Percentiles rank a stretch among this genome's conserved stretches.
Conservation (phyloP, 2,888 invertebrate genomes). For the Agonopterix heracliana region DNA sequence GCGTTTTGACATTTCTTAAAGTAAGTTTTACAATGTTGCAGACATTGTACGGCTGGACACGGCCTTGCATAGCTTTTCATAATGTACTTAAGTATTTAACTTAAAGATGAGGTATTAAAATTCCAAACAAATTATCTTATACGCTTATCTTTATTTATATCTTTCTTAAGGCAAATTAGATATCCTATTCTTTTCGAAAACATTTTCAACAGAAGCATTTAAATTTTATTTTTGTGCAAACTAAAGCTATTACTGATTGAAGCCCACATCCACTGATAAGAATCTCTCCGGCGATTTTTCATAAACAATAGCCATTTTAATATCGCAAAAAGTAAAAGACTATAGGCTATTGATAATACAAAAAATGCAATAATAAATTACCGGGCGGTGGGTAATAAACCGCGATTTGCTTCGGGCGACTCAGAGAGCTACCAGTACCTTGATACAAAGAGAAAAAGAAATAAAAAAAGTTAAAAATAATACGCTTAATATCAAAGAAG, state of each 20-base stretch:
- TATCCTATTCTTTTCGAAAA: too few species aligned
- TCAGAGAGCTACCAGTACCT: constrained; percentile 65
- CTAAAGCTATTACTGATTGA: constrained; percentile 26
- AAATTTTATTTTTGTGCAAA: background rate
- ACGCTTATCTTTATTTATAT: constrained; percentile 1
- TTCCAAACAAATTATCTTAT: too few species aligned
- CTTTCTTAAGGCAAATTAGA: too few species aligned
- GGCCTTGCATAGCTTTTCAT: too few species aligned
- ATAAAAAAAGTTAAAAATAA: constrained; percentile 50
- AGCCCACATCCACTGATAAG: constrained; percentile 44
- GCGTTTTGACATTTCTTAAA: constrained; percentile 23
- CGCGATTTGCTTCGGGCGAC: constrained; percentile 73
- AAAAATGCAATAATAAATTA: constrained; percentile 76
- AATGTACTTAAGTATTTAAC: too few species aligned
- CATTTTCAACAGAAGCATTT: too few species aligned
- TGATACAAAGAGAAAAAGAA: constrained; percentile 39
- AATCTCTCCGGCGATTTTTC: constrained; percentile 65
- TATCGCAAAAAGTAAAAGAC: constrained; percentile 65
- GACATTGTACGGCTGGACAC: too few species aligned
- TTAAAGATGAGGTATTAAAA: too few species aligned
- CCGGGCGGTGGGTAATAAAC: constrained; percentile 69
- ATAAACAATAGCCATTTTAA: constrained; percentile 75
- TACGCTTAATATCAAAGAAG: constrained; percentile 73
- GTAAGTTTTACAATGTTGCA: background rate
- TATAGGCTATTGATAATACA: constrained; percentile 73